Percentiles rank a stretch among this genome's conserved stretches.
These are phyloP conservation scores for Deilephila porcellus DNA, from an alignment of 2,888 invertebrate genomes.

Conservation along the genomic window DNA sequence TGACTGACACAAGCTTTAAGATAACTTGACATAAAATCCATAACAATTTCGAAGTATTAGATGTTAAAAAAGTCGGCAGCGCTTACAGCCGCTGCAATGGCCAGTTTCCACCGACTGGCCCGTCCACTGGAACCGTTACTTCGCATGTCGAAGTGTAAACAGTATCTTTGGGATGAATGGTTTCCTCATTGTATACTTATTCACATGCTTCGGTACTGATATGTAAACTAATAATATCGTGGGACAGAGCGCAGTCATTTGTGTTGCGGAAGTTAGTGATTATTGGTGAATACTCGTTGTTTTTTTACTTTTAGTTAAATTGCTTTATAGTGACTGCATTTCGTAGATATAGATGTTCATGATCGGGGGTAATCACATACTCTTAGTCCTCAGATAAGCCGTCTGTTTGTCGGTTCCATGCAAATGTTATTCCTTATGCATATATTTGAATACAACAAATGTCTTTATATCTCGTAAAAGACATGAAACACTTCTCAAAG, in stretches of 20 bases:
- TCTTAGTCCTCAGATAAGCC: no score
- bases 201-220: not conserved
- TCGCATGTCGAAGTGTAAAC: not conserved
- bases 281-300: no score
- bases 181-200: not conserved
- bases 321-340: no score
- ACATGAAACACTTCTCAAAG: not conserved
- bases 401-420: no score
- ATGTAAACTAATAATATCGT: not conserved
- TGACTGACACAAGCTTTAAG: no score
- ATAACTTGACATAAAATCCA: not conserved
- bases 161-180: not conserved
- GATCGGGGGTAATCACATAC: no score
- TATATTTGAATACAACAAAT: not conserved
- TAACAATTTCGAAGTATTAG: not conserved
- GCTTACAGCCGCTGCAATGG: slow-evolving; percentile 16
- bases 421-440: no score
- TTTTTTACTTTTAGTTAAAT: no score
- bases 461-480: no score
- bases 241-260: not conserved
- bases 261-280: no score
- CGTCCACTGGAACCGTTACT: slow-evolving; percentile 2
- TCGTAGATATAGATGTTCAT: no score
- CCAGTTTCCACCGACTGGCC: not conserved
- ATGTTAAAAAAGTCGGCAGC: not conserved